Percentiles rank a stretch among this genome's conserved stretches.
phyloP scores from a whole-genome alignment of 2,888 invertebrate species.

The Prostheceraeus crozeri region DNA sequence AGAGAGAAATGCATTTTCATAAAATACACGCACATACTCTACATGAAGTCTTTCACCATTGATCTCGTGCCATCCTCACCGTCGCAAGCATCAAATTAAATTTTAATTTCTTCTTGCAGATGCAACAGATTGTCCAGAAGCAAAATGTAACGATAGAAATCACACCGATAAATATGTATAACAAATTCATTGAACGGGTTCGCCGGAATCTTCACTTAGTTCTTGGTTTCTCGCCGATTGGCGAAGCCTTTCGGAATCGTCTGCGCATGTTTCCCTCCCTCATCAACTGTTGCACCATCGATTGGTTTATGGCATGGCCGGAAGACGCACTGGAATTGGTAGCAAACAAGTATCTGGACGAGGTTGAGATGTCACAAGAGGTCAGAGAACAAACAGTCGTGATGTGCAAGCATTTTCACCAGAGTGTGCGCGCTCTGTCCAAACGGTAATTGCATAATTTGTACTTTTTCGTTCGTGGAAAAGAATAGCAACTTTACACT shows the following conservation, averaged over 20 bases:
- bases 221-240: slow-evolving; percentile 55
- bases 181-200: slow-evolving; percentile 54
- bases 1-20: no score
- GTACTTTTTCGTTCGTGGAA: background rate
- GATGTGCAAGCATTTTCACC: slow-evolving; percentile 56
- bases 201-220: slow-evolving; percentile 53
- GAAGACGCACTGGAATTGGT: slow-evolving; percentile 56
- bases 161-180: slow-evolving; percentile 55
- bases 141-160: slow-evolving; percentile 50
- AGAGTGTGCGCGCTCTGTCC: slow-evolving; percentile 51
- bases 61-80: no score
- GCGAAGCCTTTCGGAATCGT: slow-evolving; percentile 54
- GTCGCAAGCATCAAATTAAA: no score
- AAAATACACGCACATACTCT: no score
- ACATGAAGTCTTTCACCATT: no score
- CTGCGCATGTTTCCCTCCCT: slow-evolving; percentile 57
- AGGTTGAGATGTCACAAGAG: slow-evolving; percentile 54
- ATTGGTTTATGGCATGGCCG: slow-evolving; percentile 57
- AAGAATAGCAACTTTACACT: background rate
- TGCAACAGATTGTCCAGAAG: slow-evolving; percentile 50
- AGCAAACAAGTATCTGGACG: slow-evolving; percentile 55
- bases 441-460: slow-evolving; percentile 45
- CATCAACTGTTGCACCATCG: slow-evolving; percentile 57
- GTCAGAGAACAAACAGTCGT: slow-evolving; percentile 50
- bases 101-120: slow-evolving; percentile 48